A percentile compares a stretch with the other conserved stretches of the same genome.
Conservation (phyloP, 2,113 vertebrate genomes). For the Gasterosteus nipponicus region DNA sequence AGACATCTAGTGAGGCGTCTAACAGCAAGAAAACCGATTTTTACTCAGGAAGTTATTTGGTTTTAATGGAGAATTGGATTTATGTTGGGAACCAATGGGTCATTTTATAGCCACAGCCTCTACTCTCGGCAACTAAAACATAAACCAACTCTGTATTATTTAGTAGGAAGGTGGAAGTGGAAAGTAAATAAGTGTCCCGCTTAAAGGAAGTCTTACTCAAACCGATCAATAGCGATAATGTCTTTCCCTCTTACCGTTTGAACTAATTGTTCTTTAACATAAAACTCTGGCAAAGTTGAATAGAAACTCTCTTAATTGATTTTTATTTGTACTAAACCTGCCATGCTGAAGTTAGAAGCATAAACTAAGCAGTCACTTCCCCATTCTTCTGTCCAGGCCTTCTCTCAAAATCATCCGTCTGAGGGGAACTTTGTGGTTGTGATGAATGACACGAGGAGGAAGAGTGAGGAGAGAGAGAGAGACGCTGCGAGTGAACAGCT, state of each 20-base stretch:
- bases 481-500: constrained; percentile 63
- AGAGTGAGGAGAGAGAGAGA: not conserved
- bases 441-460: constrained; percentile 42
- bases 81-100: not conserved
- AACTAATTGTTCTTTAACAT: no score
- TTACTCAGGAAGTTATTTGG: constrained; percentile 6
- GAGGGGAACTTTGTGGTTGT: constrained; percentile 25
- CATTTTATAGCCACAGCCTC: constrained; percentile 11
- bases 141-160: constrained; percentile 42
- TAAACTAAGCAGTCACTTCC: constrained; percentile 18
- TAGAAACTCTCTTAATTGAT: not conserved
- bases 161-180: constrained; percentile 9
- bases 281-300: not conserved
- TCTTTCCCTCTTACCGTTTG: constrained; percentile 5
- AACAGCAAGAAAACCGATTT: not conserved
- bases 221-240: constrained; percentile 54
- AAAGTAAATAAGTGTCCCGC: constrained; percentile 20
- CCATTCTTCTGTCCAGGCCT: not conserved
- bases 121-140: constrained; percentile 28
- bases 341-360: constrained; percentile 18
- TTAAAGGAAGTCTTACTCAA: constrained; percentile 46
- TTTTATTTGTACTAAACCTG: not conserved
- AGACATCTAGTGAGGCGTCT: not conserved
- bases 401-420: constrained; percentile 41
- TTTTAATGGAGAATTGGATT: not conserved